Evolutionary conservation across 2,888 invertebrate species (phyloP).

Genomic region (Tenthredo mesomela): DNA sequence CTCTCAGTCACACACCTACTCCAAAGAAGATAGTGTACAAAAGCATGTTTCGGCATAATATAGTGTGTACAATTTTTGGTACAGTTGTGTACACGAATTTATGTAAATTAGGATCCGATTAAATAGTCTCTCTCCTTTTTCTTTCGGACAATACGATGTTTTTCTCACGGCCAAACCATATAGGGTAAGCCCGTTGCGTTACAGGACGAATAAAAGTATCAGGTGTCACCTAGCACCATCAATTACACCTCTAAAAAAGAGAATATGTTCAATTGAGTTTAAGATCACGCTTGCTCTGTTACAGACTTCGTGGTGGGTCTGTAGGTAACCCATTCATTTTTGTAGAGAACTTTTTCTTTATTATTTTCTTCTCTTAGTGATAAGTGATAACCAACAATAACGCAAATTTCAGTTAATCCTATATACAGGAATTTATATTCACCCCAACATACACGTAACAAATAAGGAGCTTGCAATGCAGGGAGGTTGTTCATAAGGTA

Average conservation of each 20-base stretch:
- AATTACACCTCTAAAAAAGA: not conserved
- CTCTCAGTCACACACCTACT: constrained; percentile 51
- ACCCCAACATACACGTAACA: not conserved
- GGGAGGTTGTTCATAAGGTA: not conserved
- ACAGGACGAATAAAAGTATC: constrained; percentile 34
- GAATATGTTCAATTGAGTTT: constrained; percentile 36
- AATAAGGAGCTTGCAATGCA: constrained; percentile 24
- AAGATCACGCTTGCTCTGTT: constrained; percentile 35
- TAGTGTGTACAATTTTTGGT: not conserved
- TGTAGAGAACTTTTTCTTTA: not conserved
- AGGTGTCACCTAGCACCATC: constrained; percentile 37
- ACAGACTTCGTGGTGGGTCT: constrained; percentile 35
- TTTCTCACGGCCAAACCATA: constrained; percentile 13
- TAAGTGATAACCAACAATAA: constrained; percentile 2
- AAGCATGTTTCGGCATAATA: not conserved
- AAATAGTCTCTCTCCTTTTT: not conserved
- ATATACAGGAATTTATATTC: not conserved
- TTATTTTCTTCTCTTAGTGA: not conserved
- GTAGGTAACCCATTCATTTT: not conserved
- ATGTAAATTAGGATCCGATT: constrained; percentile 44
- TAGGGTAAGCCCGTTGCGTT: constrained; percentile 1
- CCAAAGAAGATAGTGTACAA: constrained; percentile 49
- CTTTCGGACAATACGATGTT: constrained; percentile 23
- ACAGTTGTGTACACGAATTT: constrained; percentile 31
- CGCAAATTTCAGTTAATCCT: not conserved